Conservation (phyloP, 2,113 vertebrate species). For the Rostratula benghalensis region DNA sequence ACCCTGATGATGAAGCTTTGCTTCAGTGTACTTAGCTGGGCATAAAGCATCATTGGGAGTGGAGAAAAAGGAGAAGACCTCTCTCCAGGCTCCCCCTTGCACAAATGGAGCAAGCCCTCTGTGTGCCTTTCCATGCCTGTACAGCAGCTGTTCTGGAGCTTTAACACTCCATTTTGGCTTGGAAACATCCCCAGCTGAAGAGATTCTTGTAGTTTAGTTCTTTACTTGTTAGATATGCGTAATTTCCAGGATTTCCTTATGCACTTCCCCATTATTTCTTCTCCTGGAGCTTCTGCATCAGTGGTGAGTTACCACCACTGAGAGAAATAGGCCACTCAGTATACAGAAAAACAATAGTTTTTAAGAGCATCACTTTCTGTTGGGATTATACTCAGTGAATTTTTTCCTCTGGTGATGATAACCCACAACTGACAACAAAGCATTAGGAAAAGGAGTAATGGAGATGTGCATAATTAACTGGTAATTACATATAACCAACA, state of each 20-base stretch:
- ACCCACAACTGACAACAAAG: accelerated
- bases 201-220: background rate
- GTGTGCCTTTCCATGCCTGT: background rate
- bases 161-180: conserved; percentile 11
- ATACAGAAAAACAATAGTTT: background rate
- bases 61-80: background rate
- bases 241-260: background rate
- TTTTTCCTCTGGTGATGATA: background rate
- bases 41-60: background rate
- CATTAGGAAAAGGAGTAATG: background rate
- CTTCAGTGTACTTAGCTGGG: background rate
- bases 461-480: background rate
- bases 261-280: background rate
- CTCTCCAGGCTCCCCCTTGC: background rate
- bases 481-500: background rate
- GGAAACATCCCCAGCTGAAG: background rate
- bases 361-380: background rate
- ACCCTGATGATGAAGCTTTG: background rate
- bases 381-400: background rate
- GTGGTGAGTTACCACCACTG: background rate
- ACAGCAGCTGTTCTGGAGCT: background rate
- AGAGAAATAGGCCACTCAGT: background rate
- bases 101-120: background rate
- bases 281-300: background rate
- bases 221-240: background rate